These are phyloP conservation scores for Drosophila sucinea DNA, from an alignment of 1,140 invertebrate species.

Conservation along the genomic window DNA sequence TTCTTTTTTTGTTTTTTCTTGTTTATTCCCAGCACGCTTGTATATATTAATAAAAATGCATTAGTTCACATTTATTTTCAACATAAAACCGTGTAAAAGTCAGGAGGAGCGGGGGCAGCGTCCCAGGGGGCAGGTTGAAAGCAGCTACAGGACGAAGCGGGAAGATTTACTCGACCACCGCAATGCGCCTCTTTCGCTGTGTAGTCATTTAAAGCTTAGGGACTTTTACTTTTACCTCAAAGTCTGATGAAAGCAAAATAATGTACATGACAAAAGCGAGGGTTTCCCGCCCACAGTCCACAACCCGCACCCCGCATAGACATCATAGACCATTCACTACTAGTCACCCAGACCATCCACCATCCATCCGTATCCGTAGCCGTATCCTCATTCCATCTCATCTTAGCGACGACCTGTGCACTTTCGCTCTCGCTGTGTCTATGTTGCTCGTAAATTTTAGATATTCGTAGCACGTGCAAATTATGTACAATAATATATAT, in stretches of 20 bases:
- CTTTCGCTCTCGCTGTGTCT: conserved; percentile 57
- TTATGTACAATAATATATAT: conserved; percentile 78
- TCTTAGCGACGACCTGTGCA: conserved; percentile 61
- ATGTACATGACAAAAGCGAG: conserved; percentile 66
- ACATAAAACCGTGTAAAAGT: conserved; percentile 78
- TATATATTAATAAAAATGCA: conserved; percentile 82
- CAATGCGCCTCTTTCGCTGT: conserved; percentile 9
- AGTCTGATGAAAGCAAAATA: conserved; percentile 75
- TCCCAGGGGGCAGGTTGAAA: conserved; percentile 57
- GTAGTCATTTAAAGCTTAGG: conserved; percentile 69
- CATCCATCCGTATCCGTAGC: not conserved
- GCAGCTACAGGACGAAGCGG: conserved; percentile 6
- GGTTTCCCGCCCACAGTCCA: conserved; percentile 4
- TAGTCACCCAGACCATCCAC: conserved; percentile 2
- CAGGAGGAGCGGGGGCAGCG: conserved; percentile 13
- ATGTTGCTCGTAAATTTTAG: conserved; percentile 72
- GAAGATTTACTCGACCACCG: not conserved
- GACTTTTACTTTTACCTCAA: conserved; percentile 74
- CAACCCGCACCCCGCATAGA: not conserved
- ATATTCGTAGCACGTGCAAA: conserved; percentile 81
- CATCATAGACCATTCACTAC: conserved; percentile 34
- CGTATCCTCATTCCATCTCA: conserved; percentile 8
- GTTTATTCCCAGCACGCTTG: conserved; percentile 76
- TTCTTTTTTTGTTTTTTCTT: conserved; percentile 9
- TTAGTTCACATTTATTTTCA: conserved; percentile 81